Percentiles rank a stretch among this genome's conserved stretches.
phyloP scores from a whole-genome alignment of 2,797 vertebrate genomes.

The Chloroceryle amazona region DNA sequence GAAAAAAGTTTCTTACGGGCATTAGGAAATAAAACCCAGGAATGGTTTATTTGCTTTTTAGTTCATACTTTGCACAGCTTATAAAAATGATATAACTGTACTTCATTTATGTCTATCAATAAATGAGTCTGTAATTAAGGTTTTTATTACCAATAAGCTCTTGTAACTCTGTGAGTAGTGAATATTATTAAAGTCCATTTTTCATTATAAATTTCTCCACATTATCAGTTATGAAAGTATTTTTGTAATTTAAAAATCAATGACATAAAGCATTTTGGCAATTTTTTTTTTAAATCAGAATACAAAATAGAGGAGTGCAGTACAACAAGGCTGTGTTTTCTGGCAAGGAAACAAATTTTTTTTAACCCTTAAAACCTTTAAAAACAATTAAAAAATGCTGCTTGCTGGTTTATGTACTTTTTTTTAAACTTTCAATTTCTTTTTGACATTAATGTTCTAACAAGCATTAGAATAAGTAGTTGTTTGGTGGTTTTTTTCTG shows the following conservation, averaged over 20 bases:
- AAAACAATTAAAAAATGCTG: neutral
- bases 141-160: constrained; percentile 46
- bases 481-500: neutral
- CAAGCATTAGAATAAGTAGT: neutral
- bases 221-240: constrained; percentile 9
- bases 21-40: neutral
- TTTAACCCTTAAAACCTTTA: too few species aligned
- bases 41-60: neutral
- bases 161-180: neutral
- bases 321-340: neutral
- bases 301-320: neutral
- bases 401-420: neutral
- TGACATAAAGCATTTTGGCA: neutral
- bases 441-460: neutral
- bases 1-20: fast-evolving
- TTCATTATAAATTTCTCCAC: neutral
- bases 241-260: constrained; percentile 32
- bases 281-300: neutral
- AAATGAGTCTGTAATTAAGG: constrained; percentile 57
- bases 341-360: neutral
- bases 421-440: neutral
- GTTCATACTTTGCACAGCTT: neutral
- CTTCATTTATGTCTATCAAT: constrained; percentile 43
- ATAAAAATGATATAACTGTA: constrained; percentile 21
- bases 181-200: constrained; percentile 15